Evolutionary conservation across 2,113 vertebrate genomes (phyloP).

Genomic region (Eulemur macaco): DNA sequence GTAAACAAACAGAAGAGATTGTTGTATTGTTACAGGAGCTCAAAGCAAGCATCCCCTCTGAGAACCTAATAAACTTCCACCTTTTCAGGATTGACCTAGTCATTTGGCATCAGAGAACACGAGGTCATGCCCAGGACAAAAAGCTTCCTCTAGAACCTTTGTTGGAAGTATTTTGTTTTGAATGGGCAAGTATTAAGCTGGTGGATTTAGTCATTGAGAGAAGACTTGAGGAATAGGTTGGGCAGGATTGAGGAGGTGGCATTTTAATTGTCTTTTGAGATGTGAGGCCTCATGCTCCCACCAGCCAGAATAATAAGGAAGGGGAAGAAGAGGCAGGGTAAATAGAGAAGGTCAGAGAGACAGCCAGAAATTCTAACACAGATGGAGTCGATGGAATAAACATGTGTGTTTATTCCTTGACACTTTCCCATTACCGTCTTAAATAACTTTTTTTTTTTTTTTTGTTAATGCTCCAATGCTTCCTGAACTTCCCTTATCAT

Average conservation of each 20-base stretch:
- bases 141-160: conserved; percentile 65
- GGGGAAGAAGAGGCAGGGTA: not conserved
- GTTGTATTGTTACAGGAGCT: conserved; percentile 62
- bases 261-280: conserved; percentile 45
- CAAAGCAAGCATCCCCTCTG: conserved; percentile 53
- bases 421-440: not conserved
- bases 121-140: conserved; percentile 59
- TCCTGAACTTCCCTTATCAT: not conserved
- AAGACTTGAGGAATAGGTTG: conserved; percentile 48
- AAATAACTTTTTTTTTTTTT: not conserved
- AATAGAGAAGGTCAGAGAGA: conserved; percentile 36
- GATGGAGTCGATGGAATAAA: not conserved
- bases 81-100: conserved; percentile 67
- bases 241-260: conserved; percentile 36
- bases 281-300: conserved; percentile 24
- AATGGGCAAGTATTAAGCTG: conserved; percentile 67
- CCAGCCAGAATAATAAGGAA: conserved; percentile 23
- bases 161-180: conserved; percentile 71
- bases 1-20: conserved; percentile 53
- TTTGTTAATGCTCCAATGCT: not conserved
- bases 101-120: conserved; percentile 44
- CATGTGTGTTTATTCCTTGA: not conserved
- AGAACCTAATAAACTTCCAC: conserved; percentile 64
- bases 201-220: conserved; percentile 48
- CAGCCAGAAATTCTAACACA: not conserved